These are phyloP conservation scores for Exocentrus adspersus DNA, from an alignment of 2,888 invertebrate species.

Conservation along the genomic window DNA sequence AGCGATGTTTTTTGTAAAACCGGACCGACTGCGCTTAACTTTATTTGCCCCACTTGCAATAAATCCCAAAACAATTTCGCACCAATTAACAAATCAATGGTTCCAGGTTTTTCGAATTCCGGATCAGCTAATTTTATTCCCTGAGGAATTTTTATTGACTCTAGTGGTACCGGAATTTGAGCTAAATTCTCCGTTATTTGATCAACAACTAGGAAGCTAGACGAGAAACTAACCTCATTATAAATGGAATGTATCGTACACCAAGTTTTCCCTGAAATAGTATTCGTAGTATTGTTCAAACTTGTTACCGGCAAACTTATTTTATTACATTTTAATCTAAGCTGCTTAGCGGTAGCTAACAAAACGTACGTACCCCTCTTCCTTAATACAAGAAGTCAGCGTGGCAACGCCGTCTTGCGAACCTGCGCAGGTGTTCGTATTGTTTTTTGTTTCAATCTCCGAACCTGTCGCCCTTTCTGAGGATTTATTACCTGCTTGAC, in stretches of 20 bases:
- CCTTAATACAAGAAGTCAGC: background rate
- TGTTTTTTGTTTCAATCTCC: too few species aligned
- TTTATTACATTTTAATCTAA: constrained; percentile 7
- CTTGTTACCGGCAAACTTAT: constrained; percentile 10
- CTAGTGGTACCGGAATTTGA: background rate
- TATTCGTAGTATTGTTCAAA: constrained; percentile 5
- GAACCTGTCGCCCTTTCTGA: background rate
- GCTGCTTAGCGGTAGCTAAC: background rate
- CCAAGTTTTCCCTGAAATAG: background rate
- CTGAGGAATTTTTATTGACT: constrained; percentile 1
- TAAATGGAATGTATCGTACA: background rate
- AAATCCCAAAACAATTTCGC: constrained; percentile 8
- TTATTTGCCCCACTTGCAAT: constrained; percentile 3
- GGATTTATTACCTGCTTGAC: background rate
- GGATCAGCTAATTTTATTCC: constrained; percentile 9
- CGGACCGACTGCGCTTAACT: background rate
- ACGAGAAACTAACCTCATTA: background rate
- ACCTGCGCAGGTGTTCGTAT: background rate
- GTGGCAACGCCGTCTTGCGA: background rate
- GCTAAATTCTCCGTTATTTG: constrained; percentile 1
- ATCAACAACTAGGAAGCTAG: background rate
- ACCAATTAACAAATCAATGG: constrained; percentile 3
- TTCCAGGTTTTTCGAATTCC: constrained; percentile 1
- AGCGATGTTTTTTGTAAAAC: constrained; percentile 14
- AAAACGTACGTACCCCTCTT: constrained; percentile 4